Conservation (phyloP, 2,113 vertebrate genomes). For the Plectropomus leopardus region DNA sequence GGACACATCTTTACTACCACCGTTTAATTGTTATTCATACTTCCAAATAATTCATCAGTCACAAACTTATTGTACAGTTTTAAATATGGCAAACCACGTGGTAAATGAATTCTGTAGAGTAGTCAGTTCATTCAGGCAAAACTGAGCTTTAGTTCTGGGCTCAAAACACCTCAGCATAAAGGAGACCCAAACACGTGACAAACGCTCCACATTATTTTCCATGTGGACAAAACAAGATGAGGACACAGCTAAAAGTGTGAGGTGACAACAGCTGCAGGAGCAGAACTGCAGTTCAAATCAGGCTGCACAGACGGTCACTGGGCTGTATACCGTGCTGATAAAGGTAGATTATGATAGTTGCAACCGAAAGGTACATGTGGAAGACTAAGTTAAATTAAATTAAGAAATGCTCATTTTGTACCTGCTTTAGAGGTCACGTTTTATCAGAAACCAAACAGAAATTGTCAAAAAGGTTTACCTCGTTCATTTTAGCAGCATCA, state of each 20-base stretch:
- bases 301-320: constrained; percentile 3
- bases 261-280: constrained; percentile 71
- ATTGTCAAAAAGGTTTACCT: constrained; percentile 54
- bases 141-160: not conserved
- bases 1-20: not conserved
- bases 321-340: not conserved
- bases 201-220: constrained; percentile 45
- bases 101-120: not conserved
- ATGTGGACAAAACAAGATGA: constrained; percentile 47
- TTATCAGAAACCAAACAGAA: not conserved
- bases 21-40: not conserved
- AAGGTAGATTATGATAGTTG: not conserved
- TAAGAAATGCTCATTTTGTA: not conserved
- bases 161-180: constrained; percentile 6
- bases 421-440: not conserved
- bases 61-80: too few species aligned
- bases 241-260: constrained; percentile 67
- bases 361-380: not conserved
- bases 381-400: not conserved
- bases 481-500: constrained; percentile 39
- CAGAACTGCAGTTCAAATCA: constrained; percentile 33
- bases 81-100: not conserved
- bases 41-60: not conserved
- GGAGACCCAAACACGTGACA: constrained; percentile 46
- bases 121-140: not conserved